phyloP scores from a whole-genome alignment of 2,113 vertebrate species.

The Ammodytes dubius region DNA sequence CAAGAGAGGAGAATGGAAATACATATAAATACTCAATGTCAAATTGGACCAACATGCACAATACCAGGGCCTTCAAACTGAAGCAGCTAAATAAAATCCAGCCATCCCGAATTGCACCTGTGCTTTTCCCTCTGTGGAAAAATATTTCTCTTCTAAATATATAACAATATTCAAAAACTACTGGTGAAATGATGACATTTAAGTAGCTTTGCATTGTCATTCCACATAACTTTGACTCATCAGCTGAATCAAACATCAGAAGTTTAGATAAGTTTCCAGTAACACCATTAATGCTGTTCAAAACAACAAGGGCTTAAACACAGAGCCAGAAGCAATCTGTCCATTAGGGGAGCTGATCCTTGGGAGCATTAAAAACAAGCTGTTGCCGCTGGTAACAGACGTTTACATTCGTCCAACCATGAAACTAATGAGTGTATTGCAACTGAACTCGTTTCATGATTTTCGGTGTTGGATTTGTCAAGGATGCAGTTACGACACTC shows the following conservation, averaged over 20 bases:
- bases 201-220: constrained; percentile 16
- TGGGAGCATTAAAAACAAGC: constrained; percentile 68
- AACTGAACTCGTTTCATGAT: constrained; percentile 64
- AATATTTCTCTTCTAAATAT: background rate
- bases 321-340: constrained; percentile 72
- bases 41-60: background rate
- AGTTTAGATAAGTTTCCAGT: constrained; percentile 66
- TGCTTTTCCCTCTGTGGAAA: background rate
- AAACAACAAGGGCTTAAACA: constrained; percentile 66
- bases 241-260: constrained; percentile 47
- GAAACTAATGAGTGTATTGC: constrained; percentile 63
- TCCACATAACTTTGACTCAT: constrained; percentile 56
- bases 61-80: background rate
- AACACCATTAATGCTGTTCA: constrained; percentile 62
- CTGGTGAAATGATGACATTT: constrained; percentile 17
- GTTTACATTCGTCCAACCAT: constrained; percentile 68
- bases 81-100: background rate
- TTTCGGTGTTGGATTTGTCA: constrained; percentile 47
- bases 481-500: constrained; percentile 17
- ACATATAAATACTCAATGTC: background rate
- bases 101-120: background rate
- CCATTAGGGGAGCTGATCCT: constrained; percentile 69
- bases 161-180: constrained; percentile 12
- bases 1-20: background rate
- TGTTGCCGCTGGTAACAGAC: constrained; percentile 74